Base-by-base conservation (phyloP, 2,888 invertebrate species). In the Brachycybe producta region DNA sequence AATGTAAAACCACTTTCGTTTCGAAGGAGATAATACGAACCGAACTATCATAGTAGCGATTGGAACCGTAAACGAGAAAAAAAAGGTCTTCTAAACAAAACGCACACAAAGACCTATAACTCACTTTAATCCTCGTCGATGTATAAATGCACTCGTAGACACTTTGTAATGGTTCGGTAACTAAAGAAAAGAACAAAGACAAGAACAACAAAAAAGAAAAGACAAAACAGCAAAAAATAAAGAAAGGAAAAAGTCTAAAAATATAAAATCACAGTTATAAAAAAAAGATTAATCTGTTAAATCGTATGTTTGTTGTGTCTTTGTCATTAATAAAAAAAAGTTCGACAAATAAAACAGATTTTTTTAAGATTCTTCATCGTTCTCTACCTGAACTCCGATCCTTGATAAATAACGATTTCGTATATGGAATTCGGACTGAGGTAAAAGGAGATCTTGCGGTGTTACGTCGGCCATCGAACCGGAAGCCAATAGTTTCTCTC, bases 321-420 rank as follows among this genome's bases (percentile, higher is more conserved):
- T 7, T 42, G 1, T 23, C 49, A 2, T 32, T 53, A 35, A 28
- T 46, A n/a, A 30, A 41, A 56, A 54, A 15, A 30, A 32, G 11
- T n/a, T 26, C 36, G 34, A 38, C 7, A 15, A 38, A 38, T 17
- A 38, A 38, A 8, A 38, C 11, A 13, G n/a, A n/a, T n/a, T n/a
- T 67, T 70, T 52, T 28, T 27, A 13, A 48, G 19, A 27, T 13
- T 27, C 13, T 15, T 26, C 15, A 51, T 13, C 38, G 45, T 38
- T 2, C 39, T 54, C 44, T 72, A 76, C 75, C 63, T 70, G 69
- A 53, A 75, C 75, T 57, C 76, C 76, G 52, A 77, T 73, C 56
- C 75, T 67, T 51, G 74, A 72, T 51, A 77, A 66, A 61, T 76
- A 77, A 57, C 76, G 70, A 65, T 76, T 77, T 56, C 77, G 69